Evolutionary conservation across 2,113 vertebrate species (phyloP).

Genomic region (Muntiacus muntjak): DNA sequence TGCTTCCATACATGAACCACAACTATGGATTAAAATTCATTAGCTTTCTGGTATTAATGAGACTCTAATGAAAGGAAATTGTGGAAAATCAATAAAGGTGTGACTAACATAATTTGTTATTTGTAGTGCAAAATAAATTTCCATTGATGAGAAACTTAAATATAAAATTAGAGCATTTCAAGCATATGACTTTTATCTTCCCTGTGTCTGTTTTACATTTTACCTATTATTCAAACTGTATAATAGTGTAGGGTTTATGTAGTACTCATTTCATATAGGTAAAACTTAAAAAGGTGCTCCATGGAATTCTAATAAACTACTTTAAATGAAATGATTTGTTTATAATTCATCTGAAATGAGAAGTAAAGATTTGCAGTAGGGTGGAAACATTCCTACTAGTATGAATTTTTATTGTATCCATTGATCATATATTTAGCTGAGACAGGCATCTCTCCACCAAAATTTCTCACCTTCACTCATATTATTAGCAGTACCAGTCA

Average conservation of each 20-base stretch:
- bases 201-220: neutral
- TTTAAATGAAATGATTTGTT: neutral
- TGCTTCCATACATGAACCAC: neutral
- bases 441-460: neutral
- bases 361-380: neutral
- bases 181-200: neutral
- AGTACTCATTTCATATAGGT: neutral
- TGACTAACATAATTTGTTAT: neutral
- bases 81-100: neutral
- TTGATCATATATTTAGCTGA: neutral
- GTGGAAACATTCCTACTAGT: neutral
- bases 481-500: neutral
- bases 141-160: neutral
- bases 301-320: neutral
- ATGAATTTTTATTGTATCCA: neutral
- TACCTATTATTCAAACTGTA: neutral
- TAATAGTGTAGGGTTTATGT: neutral
- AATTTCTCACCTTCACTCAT: neutral
- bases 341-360: neutral
- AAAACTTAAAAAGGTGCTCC: neutral
- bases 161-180: neutral
- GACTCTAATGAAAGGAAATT: neutral
- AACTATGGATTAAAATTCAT: neutral
- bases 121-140: neutral
- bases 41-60: neutral